Evolutionary conservation across 2,113 vertebrate species (phyloP).

Genomic region (Acanthisitta chloris): DNA sequence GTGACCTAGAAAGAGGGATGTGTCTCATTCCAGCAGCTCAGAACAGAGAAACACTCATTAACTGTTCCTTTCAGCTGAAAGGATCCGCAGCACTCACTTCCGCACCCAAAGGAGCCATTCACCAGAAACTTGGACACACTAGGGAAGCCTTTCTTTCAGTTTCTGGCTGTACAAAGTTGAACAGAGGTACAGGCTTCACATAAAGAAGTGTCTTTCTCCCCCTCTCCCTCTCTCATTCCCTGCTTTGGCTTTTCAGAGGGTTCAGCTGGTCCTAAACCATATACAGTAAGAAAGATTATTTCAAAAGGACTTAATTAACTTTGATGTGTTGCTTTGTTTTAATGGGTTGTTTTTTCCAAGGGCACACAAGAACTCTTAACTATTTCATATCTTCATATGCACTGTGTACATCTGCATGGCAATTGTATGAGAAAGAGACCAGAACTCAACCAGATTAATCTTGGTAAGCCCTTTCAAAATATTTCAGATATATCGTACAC

Average conservation of each 20-base stretch:
- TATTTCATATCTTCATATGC: not conserved
- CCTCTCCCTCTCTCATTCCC: not conserved
- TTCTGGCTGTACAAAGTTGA: slow-evolving; percentile 51
- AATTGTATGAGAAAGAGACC: not conserved
- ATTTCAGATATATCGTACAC: not conserved
- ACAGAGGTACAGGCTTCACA: slow-evolving; percentile 32
- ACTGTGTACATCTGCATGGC: not conserved
- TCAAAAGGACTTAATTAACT: slow-evolving; percentile 29
- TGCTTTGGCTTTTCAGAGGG: slow-evolving; percentile 29
- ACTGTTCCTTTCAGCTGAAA: slow-evolving; percentile 52
- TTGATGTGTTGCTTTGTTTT: slow-evolving; percentile 47
- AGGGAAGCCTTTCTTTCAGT: slow-evolving; percentile 32
- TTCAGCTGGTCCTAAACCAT: slow-evolving; percentile 20
- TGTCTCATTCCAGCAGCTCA: slow-evolving; percentile 45
- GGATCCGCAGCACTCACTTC: slow-evolving; percentile 38
- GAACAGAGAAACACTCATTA: slow-evolving; percentile 67
- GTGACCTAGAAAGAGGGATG: slow-evolving; percentile 67
- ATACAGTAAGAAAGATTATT: slow-evolving; percentile 51
- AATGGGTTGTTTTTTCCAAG: not conserved
- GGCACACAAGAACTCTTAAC: not conserved
- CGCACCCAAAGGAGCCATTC: slow-evolving; percentile 57
- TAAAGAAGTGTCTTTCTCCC: slow-evolving; percentile 42
- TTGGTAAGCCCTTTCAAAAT: not conserved
- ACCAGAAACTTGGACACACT: slow-evolving; percentile 52
- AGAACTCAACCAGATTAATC: not conserved